Conservation (phyloP, 2,113 vertebrate species). For the Eulacestoma nigropectus region DNA sequence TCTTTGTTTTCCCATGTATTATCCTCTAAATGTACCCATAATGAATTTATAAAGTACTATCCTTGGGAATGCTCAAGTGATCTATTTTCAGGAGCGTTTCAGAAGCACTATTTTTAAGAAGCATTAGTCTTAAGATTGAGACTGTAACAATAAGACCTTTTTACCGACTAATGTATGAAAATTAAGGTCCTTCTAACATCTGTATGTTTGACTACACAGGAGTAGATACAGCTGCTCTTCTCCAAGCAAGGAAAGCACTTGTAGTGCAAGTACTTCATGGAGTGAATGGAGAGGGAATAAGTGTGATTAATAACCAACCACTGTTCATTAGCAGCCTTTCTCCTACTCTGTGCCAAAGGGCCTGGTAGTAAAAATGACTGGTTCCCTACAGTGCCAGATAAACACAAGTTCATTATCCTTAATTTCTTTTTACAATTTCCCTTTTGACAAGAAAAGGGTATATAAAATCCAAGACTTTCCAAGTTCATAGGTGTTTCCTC, state of each 20-base stretch:
- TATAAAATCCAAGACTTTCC: background rate
- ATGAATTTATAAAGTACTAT: background rate
- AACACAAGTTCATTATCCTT: constrained; percentile 8
- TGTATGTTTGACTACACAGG: background rate
- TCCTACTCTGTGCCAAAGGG: background rate
- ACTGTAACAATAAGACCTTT: background rate
- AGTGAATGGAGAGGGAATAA: background rate
- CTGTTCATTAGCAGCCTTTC: constrained; percentile 37
- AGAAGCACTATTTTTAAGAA: background rate
- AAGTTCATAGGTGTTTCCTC: background rate
- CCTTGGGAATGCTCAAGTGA: background rate
- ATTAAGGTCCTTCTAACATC: background rate
- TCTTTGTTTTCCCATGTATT: background rate
- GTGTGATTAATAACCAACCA: constrained; percentile 41
- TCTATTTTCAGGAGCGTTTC: background rate
- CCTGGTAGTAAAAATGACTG: background rate
- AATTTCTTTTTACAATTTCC: background rate
- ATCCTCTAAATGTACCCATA: background rate
- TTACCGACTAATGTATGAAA: background rate
- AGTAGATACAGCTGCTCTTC: background rate
- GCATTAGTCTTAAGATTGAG: background rate
- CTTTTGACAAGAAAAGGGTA: background rate
- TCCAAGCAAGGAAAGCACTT: background rate
- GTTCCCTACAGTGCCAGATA: background rate
- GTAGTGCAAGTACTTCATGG: background rate